Evolutionary conservation across 2,113 vertebrate species (phyloP).

Genomic region (Theristicus caerulescens): DNA sequence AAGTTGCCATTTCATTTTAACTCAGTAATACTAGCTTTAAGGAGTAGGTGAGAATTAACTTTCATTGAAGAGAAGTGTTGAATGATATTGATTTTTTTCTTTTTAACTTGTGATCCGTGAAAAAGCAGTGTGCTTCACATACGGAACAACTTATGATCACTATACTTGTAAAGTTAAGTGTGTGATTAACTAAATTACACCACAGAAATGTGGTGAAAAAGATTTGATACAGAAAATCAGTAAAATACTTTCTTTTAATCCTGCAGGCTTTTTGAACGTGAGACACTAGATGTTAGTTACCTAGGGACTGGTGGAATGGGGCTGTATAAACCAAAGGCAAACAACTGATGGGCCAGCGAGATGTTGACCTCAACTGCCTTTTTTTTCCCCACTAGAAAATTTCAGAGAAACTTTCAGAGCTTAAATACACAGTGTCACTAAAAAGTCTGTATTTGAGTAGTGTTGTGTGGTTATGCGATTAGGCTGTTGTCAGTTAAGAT

Average conservation of each 20-base stretch:
- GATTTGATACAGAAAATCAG: not conserved
- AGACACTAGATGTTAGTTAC: not conserved
- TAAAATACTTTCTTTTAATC: not conserved
- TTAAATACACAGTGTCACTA: not conserved
- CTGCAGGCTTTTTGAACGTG: not conserved
- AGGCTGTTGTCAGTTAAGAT: not conserved
- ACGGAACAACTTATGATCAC: not conserved
- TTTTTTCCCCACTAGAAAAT: not conserved
- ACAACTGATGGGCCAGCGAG: not conserved
- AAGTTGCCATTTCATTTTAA: not conserved
- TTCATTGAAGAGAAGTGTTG: not conserved
- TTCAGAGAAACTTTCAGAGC: not conserved
- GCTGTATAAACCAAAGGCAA: not conserved
- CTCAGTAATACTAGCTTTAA: not conserved
- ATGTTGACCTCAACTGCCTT: not conserved
- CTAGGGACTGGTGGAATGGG: not conserved
- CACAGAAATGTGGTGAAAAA: not conserved
- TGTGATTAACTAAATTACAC: not conserved
- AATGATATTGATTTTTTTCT: not conserved
- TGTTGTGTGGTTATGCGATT: not conserved
- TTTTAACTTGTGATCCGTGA: not conserved
- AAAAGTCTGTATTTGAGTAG: not conserved
- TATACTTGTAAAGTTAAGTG: not conserved
- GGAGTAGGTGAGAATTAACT: not conserved
- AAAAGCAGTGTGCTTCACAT: not conserved